phyloP scores from a whole-genome alignment of 1,140 invertebrate species.

The honey bee (Apis mellifera) region DNA sequence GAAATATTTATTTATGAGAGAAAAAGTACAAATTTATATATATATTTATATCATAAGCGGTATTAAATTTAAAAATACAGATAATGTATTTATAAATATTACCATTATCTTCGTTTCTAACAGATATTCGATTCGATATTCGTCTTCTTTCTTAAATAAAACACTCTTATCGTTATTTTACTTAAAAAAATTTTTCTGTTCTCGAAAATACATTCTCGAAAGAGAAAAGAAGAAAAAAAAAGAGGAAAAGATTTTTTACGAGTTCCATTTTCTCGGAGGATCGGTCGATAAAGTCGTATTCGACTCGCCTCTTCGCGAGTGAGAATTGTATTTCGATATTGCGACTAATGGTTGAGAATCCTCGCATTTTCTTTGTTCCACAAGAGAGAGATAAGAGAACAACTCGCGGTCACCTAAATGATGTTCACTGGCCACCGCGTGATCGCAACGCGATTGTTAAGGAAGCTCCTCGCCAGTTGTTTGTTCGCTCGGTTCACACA shows the following conservation, averaged over 20 bases:
- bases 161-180: neutral
- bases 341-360: neutral
- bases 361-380: constrained; percentile 30
- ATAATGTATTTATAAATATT: no score
- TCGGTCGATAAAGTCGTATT: neutral
- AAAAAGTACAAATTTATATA: no score
- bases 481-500: constrained; percentile 24
- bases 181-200: no score
- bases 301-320: neutral
- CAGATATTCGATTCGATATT: neutral
- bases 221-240: neutral
- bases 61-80: no score
- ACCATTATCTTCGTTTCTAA: neutral
- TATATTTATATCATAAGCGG: no score
- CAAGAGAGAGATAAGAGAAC: constrained; percentile 29
- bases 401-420: constrained; percentile 1
- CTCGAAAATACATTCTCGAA: neutral
- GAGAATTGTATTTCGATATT: constrained; percentile 44
- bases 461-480: constrained; percentile 8
- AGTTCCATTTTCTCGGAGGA: constrained; percentile 28
- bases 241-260: neutral
- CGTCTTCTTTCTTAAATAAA: neutral
- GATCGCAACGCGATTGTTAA: constrained; percentile 29
- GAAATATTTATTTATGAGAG: no score
- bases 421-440: neutral